These are phyloP conservation scores for Meiosimyza platycephala DNA, from an alignment of 2,888 invertebrate genomes.

Conservation along the genomic window DNA sequence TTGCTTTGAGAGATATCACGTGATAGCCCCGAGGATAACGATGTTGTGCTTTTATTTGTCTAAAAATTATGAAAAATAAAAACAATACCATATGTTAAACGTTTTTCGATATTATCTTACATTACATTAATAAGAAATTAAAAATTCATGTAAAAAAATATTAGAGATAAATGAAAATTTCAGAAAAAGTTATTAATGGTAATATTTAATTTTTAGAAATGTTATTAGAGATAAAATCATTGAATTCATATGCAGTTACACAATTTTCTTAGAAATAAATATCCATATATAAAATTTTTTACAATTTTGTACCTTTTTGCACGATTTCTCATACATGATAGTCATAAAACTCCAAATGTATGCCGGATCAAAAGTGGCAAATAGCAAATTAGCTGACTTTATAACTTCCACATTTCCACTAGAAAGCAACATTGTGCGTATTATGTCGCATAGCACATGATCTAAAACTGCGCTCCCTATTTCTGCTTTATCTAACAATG, in stretches of 20 bases:
- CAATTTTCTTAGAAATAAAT: not conserved
- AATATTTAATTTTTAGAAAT: too few relatives aligned
- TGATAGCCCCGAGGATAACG: constrained; percentile 36
- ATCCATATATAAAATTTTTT: constrained; percentile 17
- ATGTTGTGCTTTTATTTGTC: constrained; percentile 51
- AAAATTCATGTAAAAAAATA: too few relatives aligned
- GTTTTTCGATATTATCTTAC: too few relatives aligned
- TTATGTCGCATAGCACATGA: constrained; percentile 81
- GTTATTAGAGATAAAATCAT: too few relatives aligned
- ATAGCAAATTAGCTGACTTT: constrained; percentile 86
- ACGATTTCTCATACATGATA: constrained; percentile 73
- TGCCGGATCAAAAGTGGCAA: constrained; percentile 84
- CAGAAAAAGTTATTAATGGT: too few relatives aligned
- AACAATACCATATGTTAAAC: not conserved
- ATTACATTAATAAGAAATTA: too few relatives aligned
- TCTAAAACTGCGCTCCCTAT: constrained; percentile 84
- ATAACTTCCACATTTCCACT: constrained; percentile 76
- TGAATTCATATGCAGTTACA: too few relatives aligned
- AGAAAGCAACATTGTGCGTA: constrained; percentile 73
- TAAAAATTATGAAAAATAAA: constrained; percentile 11
- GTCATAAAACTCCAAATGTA: constrained; percentile 88
- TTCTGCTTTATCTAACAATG: constrained; percentile 87
- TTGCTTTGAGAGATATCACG: constrained; percentile 42
- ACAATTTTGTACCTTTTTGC: constrained; percentile 58
- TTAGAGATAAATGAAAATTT: too few relatives aligned